Evolutionary conservation across 2,113 vertebrate genomes (phyloP).

Genomic region (Marmota flaviventris): DNA sequence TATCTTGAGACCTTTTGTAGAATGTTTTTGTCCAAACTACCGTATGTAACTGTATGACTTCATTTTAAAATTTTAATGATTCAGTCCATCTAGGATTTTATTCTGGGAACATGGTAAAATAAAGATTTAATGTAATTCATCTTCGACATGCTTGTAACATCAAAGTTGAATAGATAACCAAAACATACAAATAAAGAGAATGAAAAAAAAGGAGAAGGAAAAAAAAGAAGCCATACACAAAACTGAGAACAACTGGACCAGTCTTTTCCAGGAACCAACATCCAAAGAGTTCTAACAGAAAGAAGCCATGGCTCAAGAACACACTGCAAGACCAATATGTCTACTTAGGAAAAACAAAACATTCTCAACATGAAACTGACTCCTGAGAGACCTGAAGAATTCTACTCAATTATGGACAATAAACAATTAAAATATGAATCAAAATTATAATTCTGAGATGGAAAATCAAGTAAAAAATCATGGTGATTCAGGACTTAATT

Average conservation of each 20-base stretch:
- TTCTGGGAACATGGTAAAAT: background rate
- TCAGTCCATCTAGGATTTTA: conserved; percentile 4
- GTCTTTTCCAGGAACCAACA: background rate
- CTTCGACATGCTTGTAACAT: conserved; percentile 28
- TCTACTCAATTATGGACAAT: background rate
- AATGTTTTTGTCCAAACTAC: background rate
- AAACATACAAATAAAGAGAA: background rate
- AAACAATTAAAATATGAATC: conserved; percentile 23
- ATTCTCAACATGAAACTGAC: background rate
- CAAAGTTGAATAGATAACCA: conserved; percentile 2
- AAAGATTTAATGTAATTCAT: conserved; percentile 11
- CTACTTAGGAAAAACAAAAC: background rate
- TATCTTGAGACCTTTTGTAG: background rate
- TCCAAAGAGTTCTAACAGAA: background rate
- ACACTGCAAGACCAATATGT: background rate
- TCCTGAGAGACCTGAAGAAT: background rate
- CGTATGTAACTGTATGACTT: background rate
- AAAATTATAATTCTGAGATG: conserved; percentile 15
- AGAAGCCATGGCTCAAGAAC: background rate
- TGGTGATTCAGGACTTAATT: background rate
- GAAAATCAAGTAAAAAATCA: conserved; percentile 1
- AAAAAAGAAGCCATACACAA: background rate
- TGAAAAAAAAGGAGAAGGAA: background rate
- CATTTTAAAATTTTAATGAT: conserved; percentile 1
- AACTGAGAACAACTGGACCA: background rate